Base-by-base conservation (phyloP, 2,113 vertebrate genomes). In the Loxodonta africana region DNA sequence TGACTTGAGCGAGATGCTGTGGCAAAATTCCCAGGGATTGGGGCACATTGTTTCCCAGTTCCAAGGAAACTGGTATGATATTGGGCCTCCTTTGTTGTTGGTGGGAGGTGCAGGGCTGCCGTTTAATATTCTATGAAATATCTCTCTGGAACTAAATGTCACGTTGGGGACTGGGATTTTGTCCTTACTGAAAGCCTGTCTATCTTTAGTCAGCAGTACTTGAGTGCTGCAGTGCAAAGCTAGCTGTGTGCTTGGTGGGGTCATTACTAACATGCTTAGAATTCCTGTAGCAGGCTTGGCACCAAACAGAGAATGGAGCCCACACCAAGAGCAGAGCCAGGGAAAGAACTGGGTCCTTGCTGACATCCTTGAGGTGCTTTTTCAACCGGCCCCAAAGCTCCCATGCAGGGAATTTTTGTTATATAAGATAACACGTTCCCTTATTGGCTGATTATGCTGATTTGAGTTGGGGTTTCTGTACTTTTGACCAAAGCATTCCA, bases 211-310 rank as follows among this genome's bases (percentile, higher is more conserved):
- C 87, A 94, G 82, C 94, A 67, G 82, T 12, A 25, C 53, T 71
- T 17, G 85, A 88, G 90, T 5, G 25, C 46, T 65, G 26, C 2
- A 41, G 84, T 78, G 93, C 91, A 93, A 63, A 83, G 91, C 87
- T 88, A 96, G 94, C 67, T 89, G 51, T 95, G 93, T 90, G 51
- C 92, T 63, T 67, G 71, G 92, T 65, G 87, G 83, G 18, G 83
- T 92, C 90, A 37, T 97, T 92, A 67, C 81, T 78, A 37, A 96
- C 88, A 95, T 96, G 83, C 93, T 44, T 92, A 57, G 78, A 23
- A 96, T 97, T 96, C 96, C 85, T 90, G 73, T 8, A 23, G 85
- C 30, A 0, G 41, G 65, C 94, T 88, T 46, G 81, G 78, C 33
- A 78, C 90, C 78, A 84, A 82, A 60, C 74, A 46, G 71, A 88